phyloP scores from a whole-genome alignment of 2,888 invertebrate species.

The Venusia cambrica region DNA sequence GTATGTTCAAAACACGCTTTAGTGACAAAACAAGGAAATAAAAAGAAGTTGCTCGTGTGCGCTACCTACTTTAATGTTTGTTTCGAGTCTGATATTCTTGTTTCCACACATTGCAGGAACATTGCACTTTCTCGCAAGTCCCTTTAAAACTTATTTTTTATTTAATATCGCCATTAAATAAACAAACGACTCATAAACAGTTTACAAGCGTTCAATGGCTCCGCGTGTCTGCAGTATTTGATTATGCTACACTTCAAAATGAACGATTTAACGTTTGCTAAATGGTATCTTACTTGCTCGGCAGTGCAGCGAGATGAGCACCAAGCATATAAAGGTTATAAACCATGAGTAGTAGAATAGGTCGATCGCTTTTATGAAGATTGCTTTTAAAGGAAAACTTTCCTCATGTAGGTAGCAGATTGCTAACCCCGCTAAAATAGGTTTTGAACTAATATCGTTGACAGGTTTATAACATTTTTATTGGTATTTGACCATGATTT shows the following conservation, averaged over 20 bases:
- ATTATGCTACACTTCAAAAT: too few relatives aligned
- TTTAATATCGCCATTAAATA: too few relatives aligned
- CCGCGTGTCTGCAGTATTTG: too few relatives aligned
- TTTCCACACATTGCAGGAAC: slow-evolving; percentile 13
- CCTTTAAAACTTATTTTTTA: too few relatives aligned
- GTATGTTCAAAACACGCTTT: slow-evolving; percentile 19
- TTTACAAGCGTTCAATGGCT: too few relatives aligned
- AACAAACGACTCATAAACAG: too few relatives aligned
- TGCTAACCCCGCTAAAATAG: slow-evolving; percentile 11
- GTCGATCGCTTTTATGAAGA: slow-evolving; percentile 39
- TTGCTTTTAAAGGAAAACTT: slow-evolving; percentile 34
- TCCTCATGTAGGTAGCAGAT: slow-evolving; percentile 27
- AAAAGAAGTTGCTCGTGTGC: slow-evolving; percentile 18
- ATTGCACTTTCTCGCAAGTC: slow-evolving; percentile 1
- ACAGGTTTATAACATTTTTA: slow-evolving; percentile 13
- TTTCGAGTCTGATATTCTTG: slow-evolving; percentile 13
- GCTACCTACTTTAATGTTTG: slow-evolving; percentile 19
- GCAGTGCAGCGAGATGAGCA: slow-evolving; percentile 8
- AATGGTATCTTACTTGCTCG: slow-evolving; percentile 11
- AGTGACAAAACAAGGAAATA: slow-evolving; percentile 21
- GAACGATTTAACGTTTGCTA: slow-evolving; percentile 6
- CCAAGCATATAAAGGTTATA: slow-evolving; percentile 32
- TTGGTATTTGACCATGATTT: slow-evolving; percentile 13
- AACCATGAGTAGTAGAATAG: slow-evolving; percentile 35
- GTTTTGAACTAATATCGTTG: slow-evolving; percentile 22